phyloP scores from a whole-genome alignment of 2,888 invertebrate species.

The Eilema depressum region DNA sequence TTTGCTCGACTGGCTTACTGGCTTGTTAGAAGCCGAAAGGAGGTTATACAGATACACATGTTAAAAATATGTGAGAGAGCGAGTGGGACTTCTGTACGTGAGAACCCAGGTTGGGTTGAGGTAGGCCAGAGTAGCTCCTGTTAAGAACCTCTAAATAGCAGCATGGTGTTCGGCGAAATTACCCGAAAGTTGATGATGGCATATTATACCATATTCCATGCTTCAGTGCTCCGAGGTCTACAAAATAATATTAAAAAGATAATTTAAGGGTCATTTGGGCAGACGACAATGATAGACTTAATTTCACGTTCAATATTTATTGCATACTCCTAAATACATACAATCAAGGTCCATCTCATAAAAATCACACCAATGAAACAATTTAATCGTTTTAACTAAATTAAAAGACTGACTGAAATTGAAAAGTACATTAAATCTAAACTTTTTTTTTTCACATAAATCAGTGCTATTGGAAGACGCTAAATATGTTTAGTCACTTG shows the following conservation, averaged over 20 bases:
- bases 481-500: constrained; percentile 58
- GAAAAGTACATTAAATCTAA: constrained; percentile 71
- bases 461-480: constrained; percentile 83
- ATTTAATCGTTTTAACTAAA: constrained; percentile 65
- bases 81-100: too few species aligned
- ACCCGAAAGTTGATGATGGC: neutral
- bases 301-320: constrained; percentile 79
- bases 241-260: neutral
- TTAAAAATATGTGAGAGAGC: too few species aligned
- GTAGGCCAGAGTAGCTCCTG: neutral
- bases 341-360: constrained; percentile 79
- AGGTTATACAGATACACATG: too few species aligned
- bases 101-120: too few species aligned
- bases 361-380: constrained; percentile 80
- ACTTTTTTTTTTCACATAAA: constrained; percentile 49
- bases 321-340: constrained; percentile 81
- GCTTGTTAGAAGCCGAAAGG: too few species aligned
- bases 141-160: neutral
- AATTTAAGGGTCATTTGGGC: neutral
- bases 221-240: neutral
- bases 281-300: constrained; percentile 40
- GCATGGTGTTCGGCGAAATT: neutral
- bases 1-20: too few species aligned
- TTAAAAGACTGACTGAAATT: constrained; percentile 76
- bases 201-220: neutral